These are phyloP conservation scores for Trypoxylus dichotomus DNA, from an alignment of 1,140 invertebrate genomes.

Conservation along the genomic window DNA sequence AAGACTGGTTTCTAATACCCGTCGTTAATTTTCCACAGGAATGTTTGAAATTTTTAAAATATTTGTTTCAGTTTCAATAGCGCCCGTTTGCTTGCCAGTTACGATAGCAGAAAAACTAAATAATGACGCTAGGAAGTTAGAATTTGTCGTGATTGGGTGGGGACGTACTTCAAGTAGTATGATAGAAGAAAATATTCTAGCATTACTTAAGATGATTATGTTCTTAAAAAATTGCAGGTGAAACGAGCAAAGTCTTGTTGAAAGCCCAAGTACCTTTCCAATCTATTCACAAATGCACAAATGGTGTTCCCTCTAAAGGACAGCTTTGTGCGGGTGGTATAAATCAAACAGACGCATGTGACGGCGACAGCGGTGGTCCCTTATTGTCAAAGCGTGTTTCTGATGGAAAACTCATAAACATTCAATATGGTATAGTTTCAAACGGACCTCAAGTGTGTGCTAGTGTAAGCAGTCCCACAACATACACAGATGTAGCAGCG, in stretches of 20 bases:
- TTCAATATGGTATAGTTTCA: slow-evolving; percentile 31
- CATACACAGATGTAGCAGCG: slow-evolving; percentile 31
- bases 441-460: slow-evolving; percentile 27
- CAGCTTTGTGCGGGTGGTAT: slow-evolving; percentile 39
- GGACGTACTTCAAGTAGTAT: neutral
- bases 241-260: slow-evolving; percentile 35
- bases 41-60: too few relatives aligned
- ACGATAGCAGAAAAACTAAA: neutral
- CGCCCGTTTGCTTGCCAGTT: slow-evolving; percentile 10
- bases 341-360: slow-evolving; percentile 25
- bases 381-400: neutral
- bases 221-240: slow-evolving; percentile 34
- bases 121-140: neutral
- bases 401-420: neutral
- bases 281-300: neutral
- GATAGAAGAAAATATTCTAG: neutral
- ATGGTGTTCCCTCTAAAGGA: neutral
- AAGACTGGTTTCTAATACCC: too few relatives aligned
- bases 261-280: slow-evolving; percentile 32
- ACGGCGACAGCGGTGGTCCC: slow-evolving; percentile 33
- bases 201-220: neutral
- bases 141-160: neutral
- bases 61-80: slow-evolving; percentile 4
- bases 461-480: slow-evolving; percentile 34
- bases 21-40: too few relatives aligned